Base-by-base conservation (phyloP, 2,797 vertebrate genomes). In the Manis javanica region DNA sequence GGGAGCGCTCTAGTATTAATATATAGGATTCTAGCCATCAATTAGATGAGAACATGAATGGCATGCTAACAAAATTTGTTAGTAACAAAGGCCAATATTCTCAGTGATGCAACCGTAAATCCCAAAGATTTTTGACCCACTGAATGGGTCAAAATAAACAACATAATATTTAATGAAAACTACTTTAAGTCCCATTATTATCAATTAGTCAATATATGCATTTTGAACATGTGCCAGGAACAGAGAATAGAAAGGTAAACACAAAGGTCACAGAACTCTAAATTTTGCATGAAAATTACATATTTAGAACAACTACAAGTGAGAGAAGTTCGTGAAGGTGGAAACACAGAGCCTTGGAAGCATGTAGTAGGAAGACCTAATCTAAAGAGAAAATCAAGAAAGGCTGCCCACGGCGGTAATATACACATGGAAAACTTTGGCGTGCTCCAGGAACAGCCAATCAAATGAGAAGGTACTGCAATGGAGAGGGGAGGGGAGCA, bases 81-180 rank as follows among this genome's bases (percentile, higher is more conserved):
- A 84, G 34, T 53, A 16, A 81, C 10, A n/a, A 29, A 46, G 46
- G 51, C 34, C 82, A 78, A 63, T 71, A 83, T 64, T 96, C 39
- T 64, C 71, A 85, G 23, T 61, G 51, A 69, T 37, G 89, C 21
- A 55, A n/a, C 59, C 26, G 66, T 55, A 26, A 95, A 72, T 64
- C 21, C 16, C 34, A 64, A 93, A 91, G 46, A 46, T 78, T 37
- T 46, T 37, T n/a, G 24, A 82, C 15, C 63, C 6, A 63, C 57
- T 81, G 91, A 90, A 59, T 42, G 46, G 24, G 37, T 91, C 49
- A 87, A 94, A 84, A 68, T 8, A n/a, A 93, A 83, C 34, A 94
- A 53, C 4, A 57, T 7, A 7, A 51, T 87, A 71, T n/a, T 84
- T 94, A 75, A 59, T 71, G 39, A 51, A 94, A 71, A 77, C 63